Conservation (phyloP, 2,888 invertebrate genomes). For the Dryadula phaetusa region DNA sequence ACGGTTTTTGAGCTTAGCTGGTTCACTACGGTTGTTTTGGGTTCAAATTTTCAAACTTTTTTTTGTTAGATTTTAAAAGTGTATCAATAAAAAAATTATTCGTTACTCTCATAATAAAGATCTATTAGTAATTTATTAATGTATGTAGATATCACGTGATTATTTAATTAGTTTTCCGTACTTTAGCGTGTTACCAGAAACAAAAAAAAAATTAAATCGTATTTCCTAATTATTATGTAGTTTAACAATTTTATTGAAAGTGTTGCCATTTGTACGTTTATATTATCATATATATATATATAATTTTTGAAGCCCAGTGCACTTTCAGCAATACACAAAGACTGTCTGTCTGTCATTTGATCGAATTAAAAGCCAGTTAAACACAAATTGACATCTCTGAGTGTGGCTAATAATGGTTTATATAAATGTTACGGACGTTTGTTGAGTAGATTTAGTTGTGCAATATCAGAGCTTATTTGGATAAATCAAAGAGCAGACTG, state of each 20-base stretch:
- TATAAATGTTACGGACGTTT: slow-evolving; percentile 29
- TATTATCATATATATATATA: slow-evolving; percentile 14
- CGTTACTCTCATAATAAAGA: too few relatives aligned
- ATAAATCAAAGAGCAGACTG: slow-evolving; percentile 55
- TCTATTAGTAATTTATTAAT: background rate
- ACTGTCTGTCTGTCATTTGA: too few relatives aligned
- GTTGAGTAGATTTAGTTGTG: slow-evolving; percentile 27
- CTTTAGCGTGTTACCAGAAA: slow-evolving; percentile 1
- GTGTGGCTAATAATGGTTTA: background rate
- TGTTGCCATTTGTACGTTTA: slow-evolving; percentile 25
- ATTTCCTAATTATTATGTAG: slow-evolving; percentile 11
- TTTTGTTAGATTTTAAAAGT: background rate
- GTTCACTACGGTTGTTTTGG: background rate
- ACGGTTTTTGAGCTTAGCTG: slow-evolving; percentile 16
- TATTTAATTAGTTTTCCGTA: background rate
- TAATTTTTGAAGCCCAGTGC: slow-evolving; percentile 31
- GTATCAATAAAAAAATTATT: background rate
- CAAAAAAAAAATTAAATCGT: background rate
- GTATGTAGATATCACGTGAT: slow-evolving; percentile 5
- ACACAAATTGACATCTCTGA: background rate
- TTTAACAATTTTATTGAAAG: slow-evolving; percentile 5
- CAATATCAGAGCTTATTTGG: slow-evolving; percentile 34
- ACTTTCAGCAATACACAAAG: slow-evolving; percentile 1
- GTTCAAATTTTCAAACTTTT: background rate
- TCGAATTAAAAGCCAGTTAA: background rate